Evolutionary conservation across 92 coral and sea anemone genomes (phyloP).

Genomic region (Montipora capitata): DNA sequence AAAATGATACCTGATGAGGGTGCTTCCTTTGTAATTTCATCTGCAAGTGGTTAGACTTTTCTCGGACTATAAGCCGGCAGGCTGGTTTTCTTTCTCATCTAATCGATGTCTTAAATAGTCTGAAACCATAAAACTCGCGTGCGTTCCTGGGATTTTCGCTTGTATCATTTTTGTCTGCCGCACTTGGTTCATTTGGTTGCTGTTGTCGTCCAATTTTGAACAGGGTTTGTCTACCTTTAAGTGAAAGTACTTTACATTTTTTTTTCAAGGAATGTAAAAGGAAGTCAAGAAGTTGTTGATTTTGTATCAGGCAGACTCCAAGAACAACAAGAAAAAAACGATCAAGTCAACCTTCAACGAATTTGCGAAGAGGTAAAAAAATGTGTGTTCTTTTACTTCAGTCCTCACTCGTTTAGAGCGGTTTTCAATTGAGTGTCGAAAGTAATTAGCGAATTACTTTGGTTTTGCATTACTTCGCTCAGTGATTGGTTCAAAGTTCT

Average conservation of each 20-base stretch:
- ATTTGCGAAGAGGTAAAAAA: slow-evolving; percentile 92
- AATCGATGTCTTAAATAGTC: too few species aligned
- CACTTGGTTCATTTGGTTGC: background rate
- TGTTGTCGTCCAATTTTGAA: background rate
- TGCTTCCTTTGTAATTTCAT: too few species aligned
- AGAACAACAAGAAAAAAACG: slow-evolving; percentile 75
- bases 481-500: too few species aligned
- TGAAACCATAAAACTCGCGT: background rate
- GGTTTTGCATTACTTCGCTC: too few species aligned
- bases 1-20: too few species aligned
- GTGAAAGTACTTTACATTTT: background rate
- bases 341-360: slow-evolving; percentile 64
- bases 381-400: background rate
- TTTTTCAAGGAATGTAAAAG: slow-evolving; percentile 91
- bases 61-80: too few species aligned
- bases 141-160: background rate
- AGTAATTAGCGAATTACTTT: too few species aligned
- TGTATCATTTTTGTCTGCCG: background rate
- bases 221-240: background rate
- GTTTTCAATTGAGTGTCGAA: too few species aligned
- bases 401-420: too few species aligned
- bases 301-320: slow-evolving; percentile 87
- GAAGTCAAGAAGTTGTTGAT: slow-evolving; percentile 98
- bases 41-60: too few species aligned
- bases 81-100: too few species aligned